Base-by-base conservation (phyloP, 2,797 vertebrate species). In the Acrossocheilus wenchowensis region DNA sequence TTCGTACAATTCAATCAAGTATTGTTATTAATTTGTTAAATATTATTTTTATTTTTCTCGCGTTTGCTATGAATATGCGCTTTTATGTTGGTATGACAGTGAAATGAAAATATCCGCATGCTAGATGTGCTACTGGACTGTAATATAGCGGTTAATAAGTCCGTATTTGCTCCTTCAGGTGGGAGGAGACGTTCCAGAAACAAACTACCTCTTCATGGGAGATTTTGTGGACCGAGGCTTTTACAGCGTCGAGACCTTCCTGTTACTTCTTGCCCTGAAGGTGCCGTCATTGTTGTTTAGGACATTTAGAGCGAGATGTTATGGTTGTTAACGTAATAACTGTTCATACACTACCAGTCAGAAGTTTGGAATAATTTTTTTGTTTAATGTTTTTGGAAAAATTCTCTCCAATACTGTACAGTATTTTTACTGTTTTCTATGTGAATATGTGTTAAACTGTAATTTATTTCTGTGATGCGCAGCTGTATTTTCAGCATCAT, bases 171-270 rank as follows among this genome's bases (percentile, higher is more conserved):
- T 57, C 50, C 50, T 84, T 1, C 89, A 98, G 97, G 97, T 98
- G 43, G 97, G 97, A 54, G 97, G 97, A 0, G 97, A 98, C 9
- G 97, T 98, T 88, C 97, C 97, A 26, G 97, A 98, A 93, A 98
- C 97, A 91, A 98, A 98, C 91, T 98, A 98, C 92, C 96, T 98
- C 88, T 98, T 98, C 92, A 98, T 98, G 97, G 97, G 97, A 0
- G 97, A 98, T 94, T 98, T 99, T 92, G 97, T 99, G 91, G 97
- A 99, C 92, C 91, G 97, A 90, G 97, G 97, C 21, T 99, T 99
- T 93, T 99, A 98, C 94, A 99, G 97, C 12, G 97, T 99, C 1
- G 97, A 98, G 94, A 99, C 97, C 0, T 99, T 99, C 90, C 96
- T 99, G 57, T 93, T 99, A 83, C 95, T 98, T 71, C 93, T 99